Percentiles rank a stretch among this genome's conserved stretches.
These are phyloP conservation scores for Mustela lutreola DNA, from an alignment of 2,113 vertebrate genomes.

Conservation along the genomic window DNA sequence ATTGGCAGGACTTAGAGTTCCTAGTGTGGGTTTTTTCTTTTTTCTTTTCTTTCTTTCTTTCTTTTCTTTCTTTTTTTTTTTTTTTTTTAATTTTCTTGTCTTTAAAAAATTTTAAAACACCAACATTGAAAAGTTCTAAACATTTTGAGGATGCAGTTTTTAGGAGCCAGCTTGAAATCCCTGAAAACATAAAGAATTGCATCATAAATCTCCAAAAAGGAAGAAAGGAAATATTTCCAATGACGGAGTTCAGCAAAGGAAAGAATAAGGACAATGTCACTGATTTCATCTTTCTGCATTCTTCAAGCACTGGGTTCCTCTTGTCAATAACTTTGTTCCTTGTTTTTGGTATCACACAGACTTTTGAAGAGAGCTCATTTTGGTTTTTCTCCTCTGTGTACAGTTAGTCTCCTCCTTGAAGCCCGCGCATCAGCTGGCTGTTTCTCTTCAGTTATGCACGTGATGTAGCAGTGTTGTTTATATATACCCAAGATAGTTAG, in stretches of 20 bases:
- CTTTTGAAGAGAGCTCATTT: slow-evolving; percentile 80
- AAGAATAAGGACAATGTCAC: slow-evolving; percentile 77
- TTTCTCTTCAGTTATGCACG: slow-evolving; percentile 10
- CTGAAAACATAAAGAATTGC: slow-evolving; percentile 84
- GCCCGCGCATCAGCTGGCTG: slow-evolving; percentile 54
- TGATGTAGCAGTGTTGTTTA: slow-evolving; percentile 19
- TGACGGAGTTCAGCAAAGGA: slow-evolving; percentile 80
- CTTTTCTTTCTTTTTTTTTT: not conserved
- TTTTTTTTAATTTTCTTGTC: slow-evolving; percentile 77
- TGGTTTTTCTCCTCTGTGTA: slow-evolving; percentile 60
- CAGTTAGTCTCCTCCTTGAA: slow-evolving; percentile 67
- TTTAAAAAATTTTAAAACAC: slow-evolving; percentile 85
- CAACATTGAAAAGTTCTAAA: slow-evolving; percentile 85
- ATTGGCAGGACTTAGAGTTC: slow-evolving; percentile 92
- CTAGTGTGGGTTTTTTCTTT: slow-evolving; percentile 77
- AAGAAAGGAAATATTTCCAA: slow-evolving; percentile 81
- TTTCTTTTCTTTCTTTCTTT: not conserved
- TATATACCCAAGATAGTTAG: slow-evolving; percentile 6
- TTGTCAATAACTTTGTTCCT: slow-evolving; percentile 80
- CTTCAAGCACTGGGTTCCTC: slow-evolving; percentile 71
- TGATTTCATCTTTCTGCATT: slow-evolving; percentile 79
- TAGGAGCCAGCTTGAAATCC: slow-evolving; percentile 80
- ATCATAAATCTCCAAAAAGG: slow-evolving; percentile 86
- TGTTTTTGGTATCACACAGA: slow-evolving; percentile 76
- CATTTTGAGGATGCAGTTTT: slow-evolving; percentile 86